Conservation (phyloP, 2,797 vertebrate genomes). For the Pteronotus mesoamericanus region DNA sequence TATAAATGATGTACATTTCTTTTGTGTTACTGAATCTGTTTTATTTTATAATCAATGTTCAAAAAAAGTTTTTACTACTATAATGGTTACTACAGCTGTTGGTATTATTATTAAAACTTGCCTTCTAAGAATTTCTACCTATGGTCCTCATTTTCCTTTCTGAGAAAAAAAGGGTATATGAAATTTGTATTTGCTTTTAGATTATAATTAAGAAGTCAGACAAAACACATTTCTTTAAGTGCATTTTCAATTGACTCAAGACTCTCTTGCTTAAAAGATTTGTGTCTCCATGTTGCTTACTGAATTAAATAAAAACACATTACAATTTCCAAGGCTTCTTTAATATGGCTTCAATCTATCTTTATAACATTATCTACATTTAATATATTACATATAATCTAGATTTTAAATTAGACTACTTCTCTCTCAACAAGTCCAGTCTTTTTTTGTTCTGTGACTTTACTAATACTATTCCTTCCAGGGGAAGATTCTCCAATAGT, state of each 20-base stretch:
- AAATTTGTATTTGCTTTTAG: neutral
- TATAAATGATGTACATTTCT: neutral
- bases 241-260: neutral
- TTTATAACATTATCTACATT: neutral
- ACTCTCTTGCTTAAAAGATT: neutral
- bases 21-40: neutral
- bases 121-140: neutral
- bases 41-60: slow-evolving; percentile 27
- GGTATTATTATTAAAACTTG: neutral
- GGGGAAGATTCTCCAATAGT: neutral
- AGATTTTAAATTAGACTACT: neutral
- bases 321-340: neutral
- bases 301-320: neutral
- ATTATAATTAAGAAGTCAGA: neutral
- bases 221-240: slow-evolving; percentile 6
- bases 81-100: neutral
- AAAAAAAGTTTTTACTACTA: neutral
- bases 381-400: neutral
- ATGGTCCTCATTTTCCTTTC: neutral
- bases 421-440: neutral
- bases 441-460: neutral
- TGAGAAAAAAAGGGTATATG: neutral
- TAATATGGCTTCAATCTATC: neutral
- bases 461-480: neutral
- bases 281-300: neutral